Evolutionary conservation across 2,797 vertebrate genomes (phyloP).

Genomic region (Strix occidentalis): DNA sequence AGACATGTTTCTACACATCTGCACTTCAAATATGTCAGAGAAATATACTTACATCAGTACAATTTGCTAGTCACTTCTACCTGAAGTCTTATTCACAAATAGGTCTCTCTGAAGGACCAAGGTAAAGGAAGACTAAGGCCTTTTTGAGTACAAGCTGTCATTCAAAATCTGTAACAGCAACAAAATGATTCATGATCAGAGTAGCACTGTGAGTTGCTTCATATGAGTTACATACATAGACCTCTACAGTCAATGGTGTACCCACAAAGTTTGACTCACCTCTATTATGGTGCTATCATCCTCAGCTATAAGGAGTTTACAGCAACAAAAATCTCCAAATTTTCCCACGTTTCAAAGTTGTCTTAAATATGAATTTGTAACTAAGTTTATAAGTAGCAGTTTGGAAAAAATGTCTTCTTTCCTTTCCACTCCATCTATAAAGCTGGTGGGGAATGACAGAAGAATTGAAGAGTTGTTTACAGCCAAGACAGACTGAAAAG

Average conservation of each 20-base stretch:
- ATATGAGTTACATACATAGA: background rate
- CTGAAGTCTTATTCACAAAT: background rate
- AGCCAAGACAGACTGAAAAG: background rate
- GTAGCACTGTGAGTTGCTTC: background rate
- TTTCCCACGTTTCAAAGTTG: fast-evolving
- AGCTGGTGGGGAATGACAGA: background rate
- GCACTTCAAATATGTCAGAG: background rate
- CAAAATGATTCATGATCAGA: background rate
- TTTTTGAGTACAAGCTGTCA: background rate
- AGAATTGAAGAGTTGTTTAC: background rate
- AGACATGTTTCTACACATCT: background rate
- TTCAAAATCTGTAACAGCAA: background rate
- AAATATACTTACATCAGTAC: background rate
- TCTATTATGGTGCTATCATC: background rate
- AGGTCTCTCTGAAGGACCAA: background rate
- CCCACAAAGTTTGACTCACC: background rate
- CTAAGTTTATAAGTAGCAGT: background rate
- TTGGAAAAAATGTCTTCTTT: background rate
- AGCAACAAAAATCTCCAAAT: background rate
- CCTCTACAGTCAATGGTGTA: background rate
- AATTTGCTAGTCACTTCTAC: background rate
- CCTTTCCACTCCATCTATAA: background rate
- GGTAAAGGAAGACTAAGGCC: background rate
- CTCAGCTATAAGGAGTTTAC: background rate
- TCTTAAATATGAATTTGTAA: background rate